Conservation (phyloP, 2,113 vertebrate species). For the Silurus asotus region DNA sequence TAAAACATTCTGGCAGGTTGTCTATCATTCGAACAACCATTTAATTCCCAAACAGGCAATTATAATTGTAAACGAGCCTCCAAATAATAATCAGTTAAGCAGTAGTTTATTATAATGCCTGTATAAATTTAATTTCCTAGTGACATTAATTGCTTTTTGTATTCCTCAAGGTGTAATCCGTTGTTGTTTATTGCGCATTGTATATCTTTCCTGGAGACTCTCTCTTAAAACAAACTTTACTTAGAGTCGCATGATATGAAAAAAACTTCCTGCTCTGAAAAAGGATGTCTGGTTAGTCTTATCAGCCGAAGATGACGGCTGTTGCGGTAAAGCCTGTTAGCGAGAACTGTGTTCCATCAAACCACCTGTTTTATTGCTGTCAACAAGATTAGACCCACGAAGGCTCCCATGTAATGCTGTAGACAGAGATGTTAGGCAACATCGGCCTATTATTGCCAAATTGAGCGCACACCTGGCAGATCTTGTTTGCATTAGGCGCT, state of each 20-base stretch:
- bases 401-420: constrained; percentile 57
- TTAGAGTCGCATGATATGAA: constrained; percentile 53
- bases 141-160: not conserved
- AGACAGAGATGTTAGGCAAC: constrained; percentile 56
- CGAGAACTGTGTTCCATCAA: constrained; percentile 58
- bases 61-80: not conserved
- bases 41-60: not conserved
- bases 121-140: not conserved
- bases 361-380: constrained; percentile 49
- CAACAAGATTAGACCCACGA: constrained; percentile 63
- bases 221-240: constrained; percentile 53
- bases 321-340: constrained; percentile 60
- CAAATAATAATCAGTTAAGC: not conserved
- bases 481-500: constrained; percentile 65
- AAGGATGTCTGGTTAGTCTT: constrained; percentile 55
- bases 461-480: constrained; percentile 60
- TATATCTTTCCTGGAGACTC: constrained; percentile 18
- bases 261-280: constrained; percentile 55
- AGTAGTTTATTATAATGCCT: not conserved
- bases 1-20: not conserved
- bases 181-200: constrained; percentile 21
- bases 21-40: not conserved
- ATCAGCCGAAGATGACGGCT: constrained; percentile 59
- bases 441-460: constrained; percentile 66
- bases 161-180: constrained; percentile 5